phyloP scores from a whole-genome alignment of 1,140 invertebrate species.

The Ceratina japonica region DNA sequence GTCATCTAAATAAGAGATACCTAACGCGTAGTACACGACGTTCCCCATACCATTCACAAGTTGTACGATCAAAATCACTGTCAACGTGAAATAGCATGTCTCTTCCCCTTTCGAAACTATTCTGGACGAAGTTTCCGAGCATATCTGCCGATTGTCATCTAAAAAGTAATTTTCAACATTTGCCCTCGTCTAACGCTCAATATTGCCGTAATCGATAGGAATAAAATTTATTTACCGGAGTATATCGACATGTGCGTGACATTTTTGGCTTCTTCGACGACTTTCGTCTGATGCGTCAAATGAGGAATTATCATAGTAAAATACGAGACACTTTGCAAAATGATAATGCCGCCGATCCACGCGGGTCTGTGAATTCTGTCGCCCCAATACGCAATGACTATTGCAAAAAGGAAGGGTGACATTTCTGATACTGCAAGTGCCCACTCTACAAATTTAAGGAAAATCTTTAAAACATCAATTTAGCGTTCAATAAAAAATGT shows the following conservation, averaged over 20 bases:
- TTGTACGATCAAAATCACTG: slow-evolving; percentile 81
- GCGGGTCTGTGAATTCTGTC: slow-evolving; percentile 81
- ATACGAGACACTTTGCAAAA: slow-evolving; percentile 80
- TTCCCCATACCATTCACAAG: slow-evolving; percentile 81
- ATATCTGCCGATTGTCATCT: slow-evolving; percentile 77
- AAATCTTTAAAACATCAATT: neutral
- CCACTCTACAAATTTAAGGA: slow-evolving; percentile 78
- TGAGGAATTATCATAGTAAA: slow-evolving; percentile 82
- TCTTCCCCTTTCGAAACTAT: slow-evolving; percentile 64
- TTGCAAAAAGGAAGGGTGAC: slow-evolving; percentile 79
- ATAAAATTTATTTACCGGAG: slow-evolving; percentile 60
- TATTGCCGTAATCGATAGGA: neutral
- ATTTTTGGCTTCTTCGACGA: slow-evolving; percentile 68
- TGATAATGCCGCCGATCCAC: slow-evolving; percentile 81
- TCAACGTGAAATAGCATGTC: slow-evolving; percentile 76
- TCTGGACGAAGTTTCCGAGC: slow-evolving; percentile 61
- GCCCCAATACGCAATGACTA: slow-evolving; percentile 82
- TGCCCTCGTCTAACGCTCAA: neutral
- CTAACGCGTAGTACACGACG: slow-evolving; percentile 83
- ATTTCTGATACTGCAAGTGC: slow-evolving; percentile 80
- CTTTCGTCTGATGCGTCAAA: slow-evolving; percentile 73
- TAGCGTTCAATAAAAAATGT: too few relatives aligned
- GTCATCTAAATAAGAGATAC: slow-evolving; percentile 85
- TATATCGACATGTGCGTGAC: slow-evolving; percentile 72
- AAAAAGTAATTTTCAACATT: slow-evolving; percentile 18